These are phyloP conservation scores for Corydoras sp. DNA, from an alignment of 2,113 vertebrate species.

Conservation along the genomic window DNA sequence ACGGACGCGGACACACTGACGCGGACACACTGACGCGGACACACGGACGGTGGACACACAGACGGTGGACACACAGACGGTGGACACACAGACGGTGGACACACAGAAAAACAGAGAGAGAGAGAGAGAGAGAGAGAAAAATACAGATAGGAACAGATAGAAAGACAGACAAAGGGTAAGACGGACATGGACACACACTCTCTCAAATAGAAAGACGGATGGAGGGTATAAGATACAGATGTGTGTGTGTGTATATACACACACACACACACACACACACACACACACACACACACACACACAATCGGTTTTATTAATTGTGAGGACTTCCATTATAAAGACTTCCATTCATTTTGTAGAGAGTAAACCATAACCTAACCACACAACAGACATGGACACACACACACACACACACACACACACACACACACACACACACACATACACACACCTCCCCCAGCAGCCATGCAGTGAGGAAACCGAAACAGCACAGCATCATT, in stretches of 20 bases:
- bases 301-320: conserved; percentile 18
- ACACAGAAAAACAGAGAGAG: no score
- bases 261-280: not conserved
- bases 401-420: not conserved
- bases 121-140: no score
- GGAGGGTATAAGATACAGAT: no score
- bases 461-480: conserved; percentile 88
- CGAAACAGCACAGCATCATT: conserved; percentile 88
- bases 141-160: no score
- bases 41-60: not conserved
- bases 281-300: not conserved
- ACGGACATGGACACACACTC: conserved; percentile 10
- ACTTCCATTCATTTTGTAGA: no score
- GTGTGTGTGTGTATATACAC: conserved; percentile 49
- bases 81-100: no score
- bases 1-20: not conserved
- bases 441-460: conserved; percentile 75
- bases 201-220: no score
- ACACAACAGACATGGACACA: conserved; percentile 49
- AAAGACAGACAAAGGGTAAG: not conserved
- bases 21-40: not conserved
- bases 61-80: no score
- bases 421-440: not conserved
- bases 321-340: no score
- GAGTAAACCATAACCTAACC: no score